These are phyloP conservation scores for Octodonta nipae DNA, from an alignment of 2,888 invertebrate species.

Conservation along the genomic window DNA sequence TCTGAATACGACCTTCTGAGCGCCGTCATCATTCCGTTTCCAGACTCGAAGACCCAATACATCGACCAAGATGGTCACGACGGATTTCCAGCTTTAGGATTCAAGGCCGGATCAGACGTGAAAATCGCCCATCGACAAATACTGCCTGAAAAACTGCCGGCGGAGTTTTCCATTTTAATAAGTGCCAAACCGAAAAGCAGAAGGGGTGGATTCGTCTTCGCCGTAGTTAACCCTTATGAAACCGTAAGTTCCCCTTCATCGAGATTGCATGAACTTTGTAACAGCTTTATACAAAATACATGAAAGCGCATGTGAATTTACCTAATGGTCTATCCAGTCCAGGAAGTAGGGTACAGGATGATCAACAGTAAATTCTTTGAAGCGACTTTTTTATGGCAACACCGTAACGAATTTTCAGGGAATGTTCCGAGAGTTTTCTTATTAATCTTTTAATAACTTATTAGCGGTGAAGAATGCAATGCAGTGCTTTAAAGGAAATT, in stretches of 20 bases:
- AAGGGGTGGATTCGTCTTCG: conserved; percentile 75
- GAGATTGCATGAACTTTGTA: background rate
- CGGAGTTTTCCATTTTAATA: conserved; percentile 75
- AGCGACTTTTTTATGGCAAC: too few relatives aligned
- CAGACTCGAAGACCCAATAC: conserved; percentile 63
- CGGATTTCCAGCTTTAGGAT: conserved; percentile 75
- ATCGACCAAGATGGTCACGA: conserved; percentile 67
- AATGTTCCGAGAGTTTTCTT: too few relatives aligned
- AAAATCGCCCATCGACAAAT: conserved; percentile 71
- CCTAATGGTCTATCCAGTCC: too few relatives aligned
- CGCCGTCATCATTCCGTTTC: conserved; percentile 66
- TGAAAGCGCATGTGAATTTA: too few relatives aligned
- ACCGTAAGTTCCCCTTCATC: conserved; percentile 36
- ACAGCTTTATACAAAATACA: background rate
- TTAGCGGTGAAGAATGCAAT: too few relatives aligned
- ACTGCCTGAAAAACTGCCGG: conserved; percentile 69
- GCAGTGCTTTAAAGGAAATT: too few relatives aligned
- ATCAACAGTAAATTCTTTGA: too few relatives aligned
- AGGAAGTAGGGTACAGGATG: too few relatives aligned
- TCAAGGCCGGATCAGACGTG: conserved; percentile 69
- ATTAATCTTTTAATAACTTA: too few relatives aligned
- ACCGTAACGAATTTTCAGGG: too few relatives aligned
- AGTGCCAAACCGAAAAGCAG: conserved; percentile 61
- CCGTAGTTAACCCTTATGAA: conserved; percentile 84
- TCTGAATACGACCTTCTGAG: conserved; percentile 66